Conservation (phyloP, 2,113 vertebrate species). For the Tachycineta bicolor region DNA sequence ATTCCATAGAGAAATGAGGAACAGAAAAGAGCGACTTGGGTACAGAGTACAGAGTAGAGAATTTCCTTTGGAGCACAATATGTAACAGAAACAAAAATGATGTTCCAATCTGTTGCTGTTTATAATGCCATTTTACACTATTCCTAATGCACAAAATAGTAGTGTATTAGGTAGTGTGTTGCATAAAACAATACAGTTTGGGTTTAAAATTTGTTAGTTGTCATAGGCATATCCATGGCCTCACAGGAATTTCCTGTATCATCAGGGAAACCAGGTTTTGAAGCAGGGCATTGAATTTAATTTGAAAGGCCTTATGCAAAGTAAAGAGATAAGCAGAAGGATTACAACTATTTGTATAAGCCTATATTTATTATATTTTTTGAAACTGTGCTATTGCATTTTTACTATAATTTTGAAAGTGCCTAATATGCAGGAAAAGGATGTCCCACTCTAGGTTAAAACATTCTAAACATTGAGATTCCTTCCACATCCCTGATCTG, state of each 20-base stretch:
- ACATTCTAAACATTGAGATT: neutral
- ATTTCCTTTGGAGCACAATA: neutral
- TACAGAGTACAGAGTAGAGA: neutral
- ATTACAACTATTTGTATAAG: neutral
- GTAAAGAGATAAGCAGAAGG: neutral
- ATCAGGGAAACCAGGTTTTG: neutral
- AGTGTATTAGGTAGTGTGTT: no score
- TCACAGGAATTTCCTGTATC: neutral
- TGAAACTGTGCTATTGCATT: neutral
- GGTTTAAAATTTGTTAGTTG: neutral
- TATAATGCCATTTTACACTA: neutral
- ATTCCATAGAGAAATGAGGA: neutral
- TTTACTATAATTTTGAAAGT: neutral
- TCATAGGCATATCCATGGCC: no score
- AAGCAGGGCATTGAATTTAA: neutral
- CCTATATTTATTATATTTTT: no score
- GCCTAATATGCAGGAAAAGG: neutral
- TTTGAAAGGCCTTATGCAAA: neutral
- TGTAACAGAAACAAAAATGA: neutral
- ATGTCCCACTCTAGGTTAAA: neutral
- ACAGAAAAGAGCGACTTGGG: neutral
- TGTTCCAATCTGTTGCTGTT: neutral
- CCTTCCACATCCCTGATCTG: neutral
- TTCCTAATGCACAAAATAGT: neutral
- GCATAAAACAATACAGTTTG: neutral